Evolutionary conservation across 1,140 invertebrate genomes (phyloP).

Genomic region (Macrobrachium nipponense): DNA sequence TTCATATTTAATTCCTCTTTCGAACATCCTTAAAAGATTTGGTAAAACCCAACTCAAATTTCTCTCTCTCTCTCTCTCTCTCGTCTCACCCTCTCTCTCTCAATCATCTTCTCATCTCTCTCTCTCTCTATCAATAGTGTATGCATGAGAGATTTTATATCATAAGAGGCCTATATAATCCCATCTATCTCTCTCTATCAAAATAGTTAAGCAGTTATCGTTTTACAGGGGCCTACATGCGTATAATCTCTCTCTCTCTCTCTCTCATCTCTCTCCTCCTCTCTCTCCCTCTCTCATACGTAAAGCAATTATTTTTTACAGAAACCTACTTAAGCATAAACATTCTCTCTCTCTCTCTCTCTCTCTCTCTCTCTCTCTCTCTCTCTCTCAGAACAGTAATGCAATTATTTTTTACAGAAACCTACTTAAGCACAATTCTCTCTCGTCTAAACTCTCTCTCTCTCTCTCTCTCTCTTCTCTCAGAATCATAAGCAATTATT

Average conservation of each 20-base stretch:
- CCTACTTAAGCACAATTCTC: background rate
- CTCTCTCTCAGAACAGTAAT: background rate
- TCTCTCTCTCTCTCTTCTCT: slow-evolving; percentile 14
- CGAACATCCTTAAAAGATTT: no score
- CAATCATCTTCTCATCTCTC: no score
- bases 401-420: no score
- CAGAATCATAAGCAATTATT: no score
- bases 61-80: no score
- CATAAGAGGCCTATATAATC: background rate
- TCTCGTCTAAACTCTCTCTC: background rate
- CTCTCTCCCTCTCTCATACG: background rate
- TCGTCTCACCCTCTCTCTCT: no score
- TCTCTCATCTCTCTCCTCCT: background rate
- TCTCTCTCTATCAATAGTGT: background rate
- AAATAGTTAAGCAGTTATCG: background rate
- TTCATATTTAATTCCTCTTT: no score
- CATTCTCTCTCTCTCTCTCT: background rate
- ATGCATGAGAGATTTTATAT: background rate
- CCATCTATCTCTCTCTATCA: background rate
- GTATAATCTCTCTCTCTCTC: no score
- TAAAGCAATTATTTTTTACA: no score
- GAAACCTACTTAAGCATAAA: background rate
- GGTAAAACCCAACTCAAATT: no score
- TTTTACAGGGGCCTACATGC: no score
- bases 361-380: slow-evolving; percentile 14